Base-by-base conservation (phyloP, 2,888 invertebrate genomes). In the Drosophila affinis region DNA sequence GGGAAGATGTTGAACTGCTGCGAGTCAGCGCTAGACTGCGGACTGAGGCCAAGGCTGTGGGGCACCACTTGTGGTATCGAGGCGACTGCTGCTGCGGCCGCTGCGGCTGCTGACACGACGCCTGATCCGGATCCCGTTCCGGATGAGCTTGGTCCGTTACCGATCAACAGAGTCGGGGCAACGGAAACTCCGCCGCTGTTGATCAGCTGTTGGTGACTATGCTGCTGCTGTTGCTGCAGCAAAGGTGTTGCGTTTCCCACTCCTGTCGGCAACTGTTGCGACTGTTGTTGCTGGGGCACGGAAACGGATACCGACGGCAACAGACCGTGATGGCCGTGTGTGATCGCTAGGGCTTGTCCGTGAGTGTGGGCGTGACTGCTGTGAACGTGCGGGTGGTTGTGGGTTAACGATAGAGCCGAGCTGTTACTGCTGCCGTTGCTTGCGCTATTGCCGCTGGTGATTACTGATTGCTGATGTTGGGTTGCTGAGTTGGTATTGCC, bases 1-100 rank as follows among this genome's bases (percentile, higher is more conserved):
- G 97, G 97, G 93, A 97, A 97, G 90, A 97, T 97, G 93, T 97
- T 97, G 93, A 97, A 97, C 77, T 90, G 90, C 93, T 97, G 97
- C 91, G 92, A 92, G 75, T 92, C 92, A 57, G 91, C 91, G 52
- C 91, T 91, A 39, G 92, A 92, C 72, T 92, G 91, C 34, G 92
- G 92, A 84, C 92, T 92, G 14, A 92, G 77, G 4, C 92, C 92
- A 34, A 92, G 76, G 63, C 90, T 92, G 57, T 90, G 85, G 5
- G 91, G 81, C 56, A 84, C 79, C 70, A 89, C 86, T 72, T 90
- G 89, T 17, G 90, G 88, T 61, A 89, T 70, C 21, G 87, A 81
- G 4, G 84, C 77, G 34, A 81, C 77, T 24, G 86, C 79, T 52
- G 73, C 70, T 9, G 80, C 69, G 3, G 81, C 73, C 3, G 77